These are phyloP conservation scores for Nephrotoma flavescens DNA, from an alignment of 2,888 invertebrate genomes.

Conservation along the genomic window DNA sequence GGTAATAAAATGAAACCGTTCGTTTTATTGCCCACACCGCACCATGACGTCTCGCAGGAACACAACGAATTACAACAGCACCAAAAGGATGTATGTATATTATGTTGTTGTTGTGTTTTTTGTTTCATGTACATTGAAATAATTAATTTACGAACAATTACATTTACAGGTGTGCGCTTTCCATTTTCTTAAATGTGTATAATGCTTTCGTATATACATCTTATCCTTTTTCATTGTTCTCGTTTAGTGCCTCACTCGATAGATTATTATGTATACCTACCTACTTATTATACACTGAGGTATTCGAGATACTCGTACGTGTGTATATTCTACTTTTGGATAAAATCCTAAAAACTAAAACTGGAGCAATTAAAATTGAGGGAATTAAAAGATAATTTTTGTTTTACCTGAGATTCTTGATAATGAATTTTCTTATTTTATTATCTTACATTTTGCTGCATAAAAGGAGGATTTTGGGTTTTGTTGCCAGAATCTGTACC, in stretches of 20 bases:
- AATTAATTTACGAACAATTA: neutral
- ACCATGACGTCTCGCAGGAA: neutral
- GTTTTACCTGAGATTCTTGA: neutral
- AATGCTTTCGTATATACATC: neutral
- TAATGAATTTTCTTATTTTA: neutral
- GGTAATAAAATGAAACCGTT: neutral
- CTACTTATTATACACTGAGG: neutral
- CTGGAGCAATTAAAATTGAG: neutral
- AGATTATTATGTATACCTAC: too few relatives aligned
- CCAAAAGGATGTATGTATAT: neutral
- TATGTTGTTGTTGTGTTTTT: neutral
- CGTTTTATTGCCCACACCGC: neutral
- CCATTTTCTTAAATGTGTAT: neutral
- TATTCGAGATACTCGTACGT: neutral
- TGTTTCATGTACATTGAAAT: neutral
- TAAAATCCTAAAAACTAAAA: neutral
- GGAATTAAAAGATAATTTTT: neutral
- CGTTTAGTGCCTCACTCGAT: neutral
- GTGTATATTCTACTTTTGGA: too few relatives aligned
- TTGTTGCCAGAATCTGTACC: neutral
- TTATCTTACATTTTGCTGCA: neutral
- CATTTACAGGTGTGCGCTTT: neutral
- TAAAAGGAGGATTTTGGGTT: neutral
- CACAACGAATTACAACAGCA: neutral
- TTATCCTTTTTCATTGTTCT: neutral